Evolutionary conservation across 2,113 vertebrate species (phyloP).

Genomic region (Entelurus aequoreus): DNA sequence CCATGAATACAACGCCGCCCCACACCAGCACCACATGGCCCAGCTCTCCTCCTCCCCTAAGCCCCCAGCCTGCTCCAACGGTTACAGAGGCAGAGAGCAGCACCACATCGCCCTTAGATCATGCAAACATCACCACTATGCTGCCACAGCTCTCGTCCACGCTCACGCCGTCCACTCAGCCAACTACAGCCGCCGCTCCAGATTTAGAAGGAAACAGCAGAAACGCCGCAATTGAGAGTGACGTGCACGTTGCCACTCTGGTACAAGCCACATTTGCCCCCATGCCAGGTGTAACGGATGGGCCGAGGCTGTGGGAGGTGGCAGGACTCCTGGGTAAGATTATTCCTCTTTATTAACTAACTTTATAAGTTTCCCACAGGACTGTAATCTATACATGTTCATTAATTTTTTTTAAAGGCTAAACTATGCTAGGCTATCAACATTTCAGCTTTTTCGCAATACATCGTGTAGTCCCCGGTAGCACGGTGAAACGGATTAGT

Average conservation of each 20-base stretch:
- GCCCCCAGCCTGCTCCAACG: slow-evolving; percentile 12
- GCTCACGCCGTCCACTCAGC: background rate
- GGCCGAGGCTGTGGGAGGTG: slow-evolving; percentile 61
- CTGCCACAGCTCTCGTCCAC: slow-evolving; percentile 7
- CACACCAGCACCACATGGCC: background rate
- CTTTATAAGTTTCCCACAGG: too few species aligned
- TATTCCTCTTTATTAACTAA: background rate
- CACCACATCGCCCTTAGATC: slow-evolving; percentile 18
- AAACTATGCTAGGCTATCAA: too few species aligned
- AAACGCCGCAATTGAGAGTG: slow-evolving; percentile 24
- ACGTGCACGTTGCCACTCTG: slow-evolving; percentile 56
- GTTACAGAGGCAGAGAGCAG: slow-evolving; percentile 33
- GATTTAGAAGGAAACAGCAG: slow-evolving; percentile 16
- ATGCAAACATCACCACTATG: slow-evolving; percentile 9
- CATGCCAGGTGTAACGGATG: slow-evolving; percentile 66
- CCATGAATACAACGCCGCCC: slow-evolving; percentile 23
- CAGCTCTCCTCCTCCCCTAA: slow-evolving; percentile 8
- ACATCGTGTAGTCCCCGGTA: too few species aligned
- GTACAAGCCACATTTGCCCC: slow-evolving; percentile 65
- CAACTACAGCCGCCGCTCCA: slow-evolving; percentile 5
- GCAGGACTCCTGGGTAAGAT: slow-evolving; percentile 63
- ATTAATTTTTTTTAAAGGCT: too few species aligned
- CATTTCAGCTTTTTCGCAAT: too few species aligned
- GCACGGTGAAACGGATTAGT: too few species aligned
- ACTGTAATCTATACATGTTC: too few species aligned